phyloP scores from a whole-genome alignment of 2,797 vertebrate species.

The Champsocephalus esox region DNA sequence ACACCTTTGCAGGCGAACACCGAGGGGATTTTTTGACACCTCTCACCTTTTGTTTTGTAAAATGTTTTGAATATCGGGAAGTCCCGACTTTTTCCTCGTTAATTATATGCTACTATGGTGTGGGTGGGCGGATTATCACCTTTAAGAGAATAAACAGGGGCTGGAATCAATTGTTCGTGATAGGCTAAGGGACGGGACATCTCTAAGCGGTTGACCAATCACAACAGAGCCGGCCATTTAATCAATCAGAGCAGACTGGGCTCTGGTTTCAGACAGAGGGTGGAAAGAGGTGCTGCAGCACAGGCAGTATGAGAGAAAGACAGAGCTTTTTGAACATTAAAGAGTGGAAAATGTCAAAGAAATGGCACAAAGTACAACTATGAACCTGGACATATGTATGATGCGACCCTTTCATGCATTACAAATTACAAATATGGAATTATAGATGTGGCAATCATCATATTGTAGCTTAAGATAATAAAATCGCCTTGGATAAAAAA shows the following conservation, averaged over 20 bases:
- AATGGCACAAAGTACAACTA: no score
- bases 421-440: not conserved
- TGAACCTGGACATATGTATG: no score
- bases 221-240: no score
- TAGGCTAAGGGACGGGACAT: no score
- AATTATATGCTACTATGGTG: conserved; percentile 1
- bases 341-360: no score
- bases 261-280: no score
- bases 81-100: conserved; percentile 45
- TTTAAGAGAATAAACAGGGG: conserved; percentile 15
- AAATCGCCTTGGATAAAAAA: conserved; percentile 36
- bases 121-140: conserved; percentile 16
- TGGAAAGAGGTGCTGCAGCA: no score
- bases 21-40: conserved; percentile 60
- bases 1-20: conserved; percentile 48
- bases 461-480: not conserved
- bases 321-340: no score
- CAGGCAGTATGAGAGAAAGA: no score
- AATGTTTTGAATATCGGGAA: conserved; percentile 51
- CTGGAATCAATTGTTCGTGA: not conserved
- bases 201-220: no score
- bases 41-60: conserved; percentile 34
- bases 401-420: not conserved
- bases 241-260: no score
- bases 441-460: not conserved